phyloP scores from a whole-genome alignment of 2,113 vertebrate species.

The Lophotis ruficrista region DNA sequence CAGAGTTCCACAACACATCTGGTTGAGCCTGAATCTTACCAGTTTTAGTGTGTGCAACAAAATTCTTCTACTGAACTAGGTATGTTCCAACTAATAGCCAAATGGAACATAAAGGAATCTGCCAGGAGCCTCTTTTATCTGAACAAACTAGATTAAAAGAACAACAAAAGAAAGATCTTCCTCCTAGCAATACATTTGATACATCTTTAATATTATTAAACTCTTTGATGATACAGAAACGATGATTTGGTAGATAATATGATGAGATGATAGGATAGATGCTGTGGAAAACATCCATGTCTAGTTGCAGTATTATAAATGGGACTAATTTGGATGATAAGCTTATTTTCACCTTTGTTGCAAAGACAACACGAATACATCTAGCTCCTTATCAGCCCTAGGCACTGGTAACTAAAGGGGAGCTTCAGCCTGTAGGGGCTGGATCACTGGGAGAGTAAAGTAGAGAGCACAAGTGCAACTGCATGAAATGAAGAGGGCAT shows the following conservation, averaged over 20 bases:
- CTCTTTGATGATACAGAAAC: not conserved
- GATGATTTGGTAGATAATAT: too few species aligned
- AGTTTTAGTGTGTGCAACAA: accelerated
- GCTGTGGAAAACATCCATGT: not conserved
- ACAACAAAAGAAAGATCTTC: not conserved
- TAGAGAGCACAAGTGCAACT: accelerated
- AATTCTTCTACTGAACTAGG: not conserved
- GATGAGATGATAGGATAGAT: not conserved
- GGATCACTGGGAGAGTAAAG: accelerated
- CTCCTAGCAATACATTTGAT: not conserved
- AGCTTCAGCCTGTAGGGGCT: not conserved
- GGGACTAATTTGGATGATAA: not conserved
- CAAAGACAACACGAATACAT: not conserved
- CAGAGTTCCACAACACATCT: not conserved
- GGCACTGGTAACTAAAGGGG: not conserved
- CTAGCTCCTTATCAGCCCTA: not conserved
- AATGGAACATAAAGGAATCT: not conserved
- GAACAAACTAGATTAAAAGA: not conserved
- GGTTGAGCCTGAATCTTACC: not conserved
- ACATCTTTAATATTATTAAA: not conserved
- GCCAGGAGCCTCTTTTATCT: not conserved
- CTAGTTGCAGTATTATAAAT: not conserved
- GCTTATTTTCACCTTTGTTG: not conserved
- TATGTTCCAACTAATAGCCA: not conserved
- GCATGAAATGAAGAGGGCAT: not conserved